Conservation (phyloP, 2,797 vertebrate species). For the Poeciliopsis infans region DNA sequence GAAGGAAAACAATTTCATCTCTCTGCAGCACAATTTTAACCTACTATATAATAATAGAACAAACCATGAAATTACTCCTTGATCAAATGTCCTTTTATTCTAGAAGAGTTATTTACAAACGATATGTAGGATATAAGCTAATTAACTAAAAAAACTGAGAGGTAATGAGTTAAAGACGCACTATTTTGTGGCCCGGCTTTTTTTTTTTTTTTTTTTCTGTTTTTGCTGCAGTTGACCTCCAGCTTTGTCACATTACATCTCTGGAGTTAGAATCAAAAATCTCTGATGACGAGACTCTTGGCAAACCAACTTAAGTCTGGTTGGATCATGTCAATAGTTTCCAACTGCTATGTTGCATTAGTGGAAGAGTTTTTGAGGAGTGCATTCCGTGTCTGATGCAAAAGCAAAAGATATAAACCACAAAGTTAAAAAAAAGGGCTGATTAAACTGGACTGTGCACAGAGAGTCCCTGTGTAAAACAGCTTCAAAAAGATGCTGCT, state of each 20-base stretch:
- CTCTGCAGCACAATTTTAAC: background rate
- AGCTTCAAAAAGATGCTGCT: conserved; percentile 30
- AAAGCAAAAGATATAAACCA: conserved; percentile 10
- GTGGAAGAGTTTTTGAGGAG: conserved; percentile 27
- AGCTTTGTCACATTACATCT: conserved; percentile 57
- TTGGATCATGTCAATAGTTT: conserved; percentile 59
- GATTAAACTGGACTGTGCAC: background rate
- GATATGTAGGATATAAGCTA: background rate
- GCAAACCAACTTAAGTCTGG: conserved; percentile 51
- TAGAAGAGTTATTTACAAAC: background rate
- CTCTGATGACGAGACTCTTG: conserved; percentile 45
- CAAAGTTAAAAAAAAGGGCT: background rate
- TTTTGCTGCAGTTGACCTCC: conserved; percentile 16
- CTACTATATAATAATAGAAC: background rate
- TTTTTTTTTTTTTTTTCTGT: conserved; percentile 2
- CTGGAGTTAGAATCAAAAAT: conserved; percentile 27
- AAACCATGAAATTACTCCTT: background rate
- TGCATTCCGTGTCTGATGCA: background rate
- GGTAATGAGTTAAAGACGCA: background rate
- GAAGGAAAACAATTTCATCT: background rate
- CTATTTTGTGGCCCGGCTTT: conserved; percentile 14
- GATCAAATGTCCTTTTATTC: background rate
- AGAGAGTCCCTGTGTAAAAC: conserved; percentile 19
- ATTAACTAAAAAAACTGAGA: background rate
- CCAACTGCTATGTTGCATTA: conserved; percentile 53